These are phyloP conservation scores for Aplysina aerophoba DNA, from an alignment of 37 sponge, comb jelly and placozoan genomes.

Conservation along the genomic window DNA sequence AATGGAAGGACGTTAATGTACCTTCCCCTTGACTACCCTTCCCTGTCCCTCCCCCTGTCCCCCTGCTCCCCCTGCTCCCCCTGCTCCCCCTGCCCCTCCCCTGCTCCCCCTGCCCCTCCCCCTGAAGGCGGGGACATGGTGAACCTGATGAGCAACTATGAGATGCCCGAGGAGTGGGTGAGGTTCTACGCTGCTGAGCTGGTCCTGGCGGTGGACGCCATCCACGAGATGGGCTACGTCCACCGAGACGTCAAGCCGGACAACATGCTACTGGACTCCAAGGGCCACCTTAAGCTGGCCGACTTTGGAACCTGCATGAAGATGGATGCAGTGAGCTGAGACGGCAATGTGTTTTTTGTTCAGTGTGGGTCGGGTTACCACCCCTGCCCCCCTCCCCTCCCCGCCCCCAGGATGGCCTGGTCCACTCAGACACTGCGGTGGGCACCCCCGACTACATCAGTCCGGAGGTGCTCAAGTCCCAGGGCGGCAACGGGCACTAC, in stretches of 20 bases:
- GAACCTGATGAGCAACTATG: constrained; percentile 90
- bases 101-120: background rate
- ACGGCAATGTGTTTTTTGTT: background rate
- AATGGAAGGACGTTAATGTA: too few relatives aligned
- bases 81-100: background rate
- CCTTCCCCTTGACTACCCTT: too few relatives aligned
- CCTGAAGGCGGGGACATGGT: constrained; percentile 93
- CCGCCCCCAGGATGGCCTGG: constrained; percentile 74
- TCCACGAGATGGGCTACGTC: constrained; percentile 94
- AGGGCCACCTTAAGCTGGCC: constrained; percentile 95
- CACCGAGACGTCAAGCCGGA: constrained; percentile 99
- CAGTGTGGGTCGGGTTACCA: background rate
- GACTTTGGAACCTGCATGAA: constrained; percentile 98
- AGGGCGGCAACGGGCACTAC: constrained; percentile 91
- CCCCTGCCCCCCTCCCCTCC: background rate
- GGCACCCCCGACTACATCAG: constrained; percentile 99
- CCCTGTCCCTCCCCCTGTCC: too few relatives aligned
- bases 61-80: background rate
- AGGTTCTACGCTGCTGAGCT: constrained; percentile 96
- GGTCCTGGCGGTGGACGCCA: constrained; percentile 86
- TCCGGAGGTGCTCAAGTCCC: constrained; percentile 95
- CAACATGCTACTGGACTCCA: constrained; percentile 92
- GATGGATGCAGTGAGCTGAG: constrained; percentile 58
- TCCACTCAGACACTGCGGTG: constrained; percentile 92
- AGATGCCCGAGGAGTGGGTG: constrained; percentile 94